Conservation (phyloP, 2,888 invertebrate species). For the Tuta absoluta region DNA sequence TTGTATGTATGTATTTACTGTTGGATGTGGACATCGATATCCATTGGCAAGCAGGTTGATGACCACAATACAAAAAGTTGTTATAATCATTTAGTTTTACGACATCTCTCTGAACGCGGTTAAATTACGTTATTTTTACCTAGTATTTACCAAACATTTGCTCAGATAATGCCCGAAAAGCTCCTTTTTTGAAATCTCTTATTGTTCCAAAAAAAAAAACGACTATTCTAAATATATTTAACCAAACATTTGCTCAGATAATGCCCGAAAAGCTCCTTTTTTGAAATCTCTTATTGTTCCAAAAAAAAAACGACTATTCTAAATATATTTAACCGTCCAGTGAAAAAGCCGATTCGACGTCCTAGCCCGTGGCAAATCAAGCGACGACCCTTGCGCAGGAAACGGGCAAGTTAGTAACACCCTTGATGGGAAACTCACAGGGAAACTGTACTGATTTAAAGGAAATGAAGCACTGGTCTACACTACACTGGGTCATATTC, state of each 20-base stretch:
- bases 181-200: background rate
- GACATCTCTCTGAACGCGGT: too few species aligned
- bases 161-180: too few species aligned
- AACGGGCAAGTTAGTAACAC: slow-evolving; percentile 16
- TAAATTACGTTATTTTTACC: too few species aligned
- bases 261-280: background rate
- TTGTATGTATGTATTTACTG: too few species aligned
- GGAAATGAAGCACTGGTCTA: background rate
- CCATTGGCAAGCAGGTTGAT: too few species aligned
- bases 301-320: background rate
- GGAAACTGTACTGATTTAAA: background rate
- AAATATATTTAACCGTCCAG: background rate
- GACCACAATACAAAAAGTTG: too few species aligned
- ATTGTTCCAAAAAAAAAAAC: background rate
- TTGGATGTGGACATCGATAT: too few species aligned
- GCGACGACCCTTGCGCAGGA: slow-evolving; percentile 11
- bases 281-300: background rate
- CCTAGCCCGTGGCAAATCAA: slow-evolving; percentile 13
- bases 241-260: too few species aligned
- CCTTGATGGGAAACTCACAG: background rate
- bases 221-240: background rate
- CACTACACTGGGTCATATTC: too few species aligned
- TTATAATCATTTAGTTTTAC: too few species aligned
- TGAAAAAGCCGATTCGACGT: background rate
- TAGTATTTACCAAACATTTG: too few species aligned